These are phyloP conservation scores for Merluccius polli DNA, from an alignment of 2,797 vertebrate species.

Conservation along the genomic window DNA sequence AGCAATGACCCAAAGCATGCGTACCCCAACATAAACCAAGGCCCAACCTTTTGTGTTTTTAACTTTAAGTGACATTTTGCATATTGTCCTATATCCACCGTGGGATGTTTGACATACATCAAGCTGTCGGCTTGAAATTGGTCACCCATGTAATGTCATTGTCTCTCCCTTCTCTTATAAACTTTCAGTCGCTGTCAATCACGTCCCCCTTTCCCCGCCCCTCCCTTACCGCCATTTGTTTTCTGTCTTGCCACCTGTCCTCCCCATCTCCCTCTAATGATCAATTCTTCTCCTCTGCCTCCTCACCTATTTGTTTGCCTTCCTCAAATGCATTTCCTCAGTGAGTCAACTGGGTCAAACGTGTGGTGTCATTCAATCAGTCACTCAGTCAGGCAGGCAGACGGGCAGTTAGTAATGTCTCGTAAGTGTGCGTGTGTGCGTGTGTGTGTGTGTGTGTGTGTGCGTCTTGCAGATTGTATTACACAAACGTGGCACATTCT, in stretches of 20 bases:
- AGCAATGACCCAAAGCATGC: neutral
- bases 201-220: neutral
- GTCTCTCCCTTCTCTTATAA: neutral
- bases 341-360: constrained; percentile 28
- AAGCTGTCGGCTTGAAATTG: neutral
- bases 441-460: constrained; percentile 9
- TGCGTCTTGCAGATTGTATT: constrained; percentile 48
- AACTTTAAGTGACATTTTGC: no score
- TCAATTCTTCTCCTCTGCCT: neutral
- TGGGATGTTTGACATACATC: neutral
- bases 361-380: constrained; percentile 20
- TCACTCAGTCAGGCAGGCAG: neutral
- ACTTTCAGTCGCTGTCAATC: neutral
- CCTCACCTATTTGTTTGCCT: constrained; percentile 17
- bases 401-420: neutral
- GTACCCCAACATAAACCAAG: neutral
- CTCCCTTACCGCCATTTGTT: neutral
- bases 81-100: neutral
- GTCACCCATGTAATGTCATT: neutral
- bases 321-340: constrained; percentile 20
- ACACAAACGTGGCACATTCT: constrained; percentile 62
- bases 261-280: constrained; percentile 21
- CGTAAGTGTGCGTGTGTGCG: constrained; percentile 16
- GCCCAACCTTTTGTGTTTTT: no score
- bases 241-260: constrained; percentile 10